Evolutionary conservation across 2,797 vertebrate species (phyloP).

Genomic region (Sus cebifrons): DNA sequence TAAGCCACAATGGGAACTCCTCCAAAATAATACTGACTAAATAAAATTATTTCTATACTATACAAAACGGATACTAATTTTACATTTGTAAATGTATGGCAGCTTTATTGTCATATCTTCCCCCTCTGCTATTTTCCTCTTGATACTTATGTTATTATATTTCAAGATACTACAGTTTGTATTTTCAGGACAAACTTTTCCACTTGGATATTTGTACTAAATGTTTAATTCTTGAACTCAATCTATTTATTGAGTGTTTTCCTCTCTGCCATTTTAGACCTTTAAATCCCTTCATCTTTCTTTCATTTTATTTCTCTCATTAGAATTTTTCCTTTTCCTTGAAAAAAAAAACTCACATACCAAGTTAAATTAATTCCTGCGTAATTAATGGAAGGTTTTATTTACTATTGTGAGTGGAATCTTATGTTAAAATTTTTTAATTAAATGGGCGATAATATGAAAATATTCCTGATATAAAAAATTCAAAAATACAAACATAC

Average conservation of each 20-base stretch:
- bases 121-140: neutral
- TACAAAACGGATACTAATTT: neutral
- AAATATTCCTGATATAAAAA: neutral
- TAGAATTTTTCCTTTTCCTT: conserved; percentile 36
- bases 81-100: neutral
- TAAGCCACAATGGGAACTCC: no score
- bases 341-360: conserved; percentile 36
- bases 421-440: neutral
- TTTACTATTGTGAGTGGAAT: conserved; percentile 2
- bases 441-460: conserved; percentile 24
- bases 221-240: neutral
- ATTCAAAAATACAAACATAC: neutral
- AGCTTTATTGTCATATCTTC: neutral
- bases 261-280: neutral
- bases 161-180: neutral
- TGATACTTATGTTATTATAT: conserved; percentile 3
- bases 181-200: conserved; percentile 6
- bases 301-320: conserved; percentile 24
- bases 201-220: neutral
- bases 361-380: conserved; percentile 40
- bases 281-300: neutral
- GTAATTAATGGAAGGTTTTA: neutral
- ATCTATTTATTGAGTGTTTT: conserved; percentile 10
- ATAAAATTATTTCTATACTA: neutral
- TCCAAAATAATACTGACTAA: no score